These are phyloP conservation scores for Streblospio benedicti DNA, from an alignment of 1,140 invertebrate species.

Conservation along the genomic window DNA sequence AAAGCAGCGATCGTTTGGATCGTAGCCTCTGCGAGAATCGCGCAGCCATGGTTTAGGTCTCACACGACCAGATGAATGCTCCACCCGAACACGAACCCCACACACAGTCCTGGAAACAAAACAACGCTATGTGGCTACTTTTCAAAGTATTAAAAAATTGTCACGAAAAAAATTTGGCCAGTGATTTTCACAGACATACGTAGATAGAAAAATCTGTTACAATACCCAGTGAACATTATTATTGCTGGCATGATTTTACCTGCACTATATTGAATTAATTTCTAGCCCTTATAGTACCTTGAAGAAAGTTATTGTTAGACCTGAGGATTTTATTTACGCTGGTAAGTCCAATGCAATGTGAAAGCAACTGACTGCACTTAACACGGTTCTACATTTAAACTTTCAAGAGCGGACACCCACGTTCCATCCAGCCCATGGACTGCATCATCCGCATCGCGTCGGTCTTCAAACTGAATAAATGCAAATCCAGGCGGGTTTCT, in stretches of 20 bases:
- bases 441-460: slow-evolving; percentile 87
- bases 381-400: too few species aligned
- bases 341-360: too few species aligned
- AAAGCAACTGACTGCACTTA: too few species aligned
- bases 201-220: too few species aligned
- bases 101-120: slow-evolving; percentile 62
- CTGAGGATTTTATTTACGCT: not conserved
- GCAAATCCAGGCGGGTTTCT: slow-evolving; percentile 78
- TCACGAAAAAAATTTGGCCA: too few species aligned
- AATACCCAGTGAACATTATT: too few species aligned
- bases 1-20: slow-evolving; percentile 79
- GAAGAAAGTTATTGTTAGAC: too few species aligned
- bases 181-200: too few species aligned
- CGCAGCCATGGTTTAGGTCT: slow-evolving; percentile 44
- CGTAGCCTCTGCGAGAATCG: slow-evolving; percentile 47
- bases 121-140: not conserved
- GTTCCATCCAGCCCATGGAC: slow-evolving; percentile 83
- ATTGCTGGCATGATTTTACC: too few species aligned
- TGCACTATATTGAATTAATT: too few species aligned
- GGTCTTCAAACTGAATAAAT: slow-evolving; percentile 92
- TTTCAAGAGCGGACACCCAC: too few species aligned
- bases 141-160: not conserved
- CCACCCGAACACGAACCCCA: slow-evolving; percentile 79
- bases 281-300: too few species aligned
- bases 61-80: slow-evolving; percentile 74